Conservation (phyloP, 2,113 vertebrate species). For the Tricholaema leucomelas region DNA sequence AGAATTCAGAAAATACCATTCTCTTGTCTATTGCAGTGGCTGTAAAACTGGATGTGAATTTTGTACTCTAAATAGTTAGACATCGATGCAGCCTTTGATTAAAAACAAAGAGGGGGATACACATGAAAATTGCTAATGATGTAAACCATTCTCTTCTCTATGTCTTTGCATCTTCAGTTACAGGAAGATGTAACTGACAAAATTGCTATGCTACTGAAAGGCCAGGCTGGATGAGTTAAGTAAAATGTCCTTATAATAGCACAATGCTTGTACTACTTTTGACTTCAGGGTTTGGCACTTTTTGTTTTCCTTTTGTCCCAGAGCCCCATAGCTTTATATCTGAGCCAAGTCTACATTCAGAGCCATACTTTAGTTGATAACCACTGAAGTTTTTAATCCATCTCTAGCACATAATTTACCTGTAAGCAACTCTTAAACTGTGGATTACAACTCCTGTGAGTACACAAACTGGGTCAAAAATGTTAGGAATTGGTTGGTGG, state of each 20-base stretch:
- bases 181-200: not conserved
- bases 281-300: not conserved
- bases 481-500: not conserved
- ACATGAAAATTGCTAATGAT: not conserved
- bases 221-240: too few relatives aligned
- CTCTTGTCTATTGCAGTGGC: constrained; percentile 72
- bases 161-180: not conserved
- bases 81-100: not conserved
- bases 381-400: not conserved
- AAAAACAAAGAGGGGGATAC: not conserved
- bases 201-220: not conserved
- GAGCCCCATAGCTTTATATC: not conserved
- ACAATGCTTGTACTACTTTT: not conserved
- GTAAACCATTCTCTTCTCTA: not conserved
- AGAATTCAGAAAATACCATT: constrained; percentile 84
- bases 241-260: not conserved
- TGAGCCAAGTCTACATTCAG: not conserved
- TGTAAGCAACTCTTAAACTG: not conserved
- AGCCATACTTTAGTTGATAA: not conserved
- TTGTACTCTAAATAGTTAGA: constrained; percentile 4
- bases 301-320: not conserved
- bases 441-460: not conserved
- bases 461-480: not conserved
- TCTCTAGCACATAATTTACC: not conserved
- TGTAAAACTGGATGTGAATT: constrained; percentile 46